Base-by-base conservation (phyloP, 2,113 vertebrate genomes). In the Lucifuga dentata region DNA sequence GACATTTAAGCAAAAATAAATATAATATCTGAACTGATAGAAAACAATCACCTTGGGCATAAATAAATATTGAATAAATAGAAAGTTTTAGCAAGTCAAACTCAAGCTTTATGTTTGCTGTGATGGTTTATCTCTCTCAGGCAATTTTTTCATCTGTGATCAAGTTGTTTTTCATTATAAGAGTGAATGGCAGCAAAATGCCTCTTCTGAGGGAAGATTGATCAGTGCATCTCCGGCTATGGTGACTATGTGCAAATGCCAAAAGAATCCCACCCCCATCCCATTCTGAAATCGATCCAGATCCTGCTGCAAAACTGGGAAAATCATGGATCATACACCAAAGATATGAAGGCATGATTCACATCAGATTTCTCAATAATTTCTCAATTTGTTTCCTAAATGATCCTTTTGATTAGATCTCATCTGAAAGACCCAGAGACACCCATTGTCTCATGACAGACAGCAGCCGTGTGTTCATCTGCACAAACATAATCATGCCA, bases 401-500 rank as follows among this genome's bases (percentile, higher is more conserved):
- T 16, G 50, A 67, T 67, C 67, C 76, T 74, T 73, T 33, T 15
- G 62, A 69, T 71, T 45, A 5, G 0, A 58, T 40, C 51, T 68
- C 52, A 40, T 62, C 77, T 69, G 64, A 52, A 36, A 35, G 68
- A 64, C 53, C 57, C 56, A 16, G 36, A 73, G 56, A 58, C 59
- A 36, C 56, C 55, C 51, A 69, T 66, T 57, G 57, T 73, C 73
- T 71, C 60, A 10, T 61, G 38, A 69, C 36, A 33, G 40, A 58
- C 57, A 59, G 76, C 62, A 20, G 39, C 45, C 55, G 48, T 24
- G 59, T 67, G 77, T 82, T 81, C 62, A 50, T 71, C 53, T 70
- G 78, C 53, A 73, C 68, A 56, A 62, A 74, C 63, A 75, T 70
- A 77, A 63, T 67, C 66, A 55, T 41, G 53, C 53, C 71, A 66